Percentiles rank a stretch among this genome's conserved stretches.
phyloP scores from a whole-genome alignment of 2,797 vertebrate genomes.

The Molossus molossus region DNA sequence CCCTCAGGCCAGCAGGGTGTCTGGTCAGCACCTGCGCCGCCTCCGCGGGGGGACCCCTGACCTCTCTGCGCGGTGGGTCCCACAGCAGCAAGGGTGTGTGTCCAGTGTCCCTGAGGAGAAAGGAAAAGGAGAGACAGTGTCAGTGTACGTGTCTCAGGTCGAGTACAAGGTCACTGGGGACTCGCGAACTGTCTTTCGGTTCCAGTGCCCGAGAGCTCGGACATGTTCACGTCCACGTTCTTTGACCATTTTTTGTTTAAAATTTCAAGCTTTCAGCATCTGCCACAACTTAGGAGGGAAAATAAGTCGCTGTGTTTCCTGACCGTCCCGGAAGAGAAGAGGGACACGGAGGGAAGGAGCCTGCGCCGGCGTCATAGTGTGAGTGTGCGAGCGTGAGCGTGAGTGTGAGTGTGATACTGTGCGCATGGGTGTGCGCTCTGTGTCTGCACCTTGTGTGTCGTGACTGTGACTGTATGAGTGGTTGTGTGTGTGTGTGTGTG shows the following conservation, averaged over 20 bases:
- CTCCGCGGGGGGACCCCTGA: not conserved
- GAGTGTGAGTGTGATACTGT: no score
- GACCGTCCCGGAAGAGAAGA: not conserved
- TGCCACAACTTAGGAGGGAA: not conserved
- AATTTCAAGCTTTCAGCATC: not conserved
- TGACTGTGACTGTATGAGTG: no score
- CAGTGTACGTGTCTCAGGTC: fast-evolving
- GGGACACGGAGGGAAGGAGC: not conserved
- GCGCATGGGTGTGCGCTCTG: no score
- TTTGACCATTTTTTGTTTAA: not conserved
- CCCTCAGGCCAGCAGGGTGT: no score
- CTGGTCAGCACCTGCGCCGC: fast-evolving
- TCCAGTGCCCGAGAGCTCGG: not conserved
- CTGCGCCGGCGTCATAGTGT: no score
- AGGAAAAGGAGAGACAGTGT: no score
- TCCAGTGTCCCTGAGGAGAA: not conserved
- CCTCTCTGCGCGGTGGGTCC: not conserved
- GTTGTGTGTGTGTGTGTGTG: not conserved
- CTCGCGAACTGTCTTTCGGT: not conserved
- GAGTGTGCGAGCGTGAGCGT: not conserved
- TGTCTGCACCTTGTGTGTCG: no score
- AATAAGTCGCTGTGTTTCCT: not conserved
- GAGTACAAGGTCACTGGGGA: not conserved
- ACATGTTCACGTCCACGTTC: not conserved
- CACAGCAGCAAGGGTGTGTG: not conserved